phyloP scores from a whole-genome alignment of 2,888 invertebrate species.

The Thecophora atra region DNA sequence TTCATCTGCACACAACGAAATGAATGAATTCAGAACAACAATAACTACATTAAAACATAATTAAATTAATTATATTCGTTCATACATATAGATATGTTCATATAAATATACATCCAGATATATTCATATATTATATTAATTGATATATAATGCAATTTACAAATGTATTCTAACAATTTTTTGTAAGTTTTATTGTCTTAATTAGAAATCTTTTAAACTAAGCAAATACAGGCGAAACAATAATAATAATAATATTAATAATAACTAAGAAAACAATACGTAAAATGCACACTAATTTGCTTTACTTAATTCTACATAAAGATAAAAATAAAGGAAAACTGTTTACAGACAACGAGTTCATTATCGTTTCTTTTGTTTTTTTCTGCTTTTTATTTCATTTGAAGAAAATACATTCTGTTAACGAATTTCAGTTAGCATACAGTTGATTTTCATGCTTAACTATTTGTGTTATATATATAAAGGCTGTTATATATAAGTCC shows the following conservation, averaged over 20 bases:
- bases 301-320: slow-evolving; percentile 21
- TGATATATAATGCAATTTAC: not conserved
- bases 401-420: slow-evolving; percentile 1
- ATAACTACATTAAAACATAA: slow-evolving; percentile 47
- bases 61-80: slow-evolving; percentile 22
- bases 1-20: slow-evolving; percentile 41
- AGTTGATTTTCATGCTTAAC: not conserved
- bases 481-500: slow-evolving; percentile 35
- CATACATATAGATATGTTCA: slow-evolving; percentile 2
- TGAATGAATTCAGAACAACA: slow-evolving; percentile 45
- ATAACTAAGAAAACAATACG: not conserved
- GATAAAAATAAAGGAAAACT: not conserved
- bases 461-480: slow-evolving; percentile 15
- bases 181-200: slow-evolving; percentile 1
- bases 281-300: slow-evolving; percentile 20
- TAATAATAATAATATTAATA: slow-evolving; percentile 5
- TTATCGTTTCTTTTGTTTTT: slow-evolving; percentile 3
- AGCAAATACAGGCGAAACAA: not conserved
- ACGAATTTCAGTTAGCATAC: not conserved
- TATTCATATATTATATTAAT: not conserved
- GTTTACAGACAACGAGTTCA: not conserved
- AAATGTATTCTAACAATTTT: no score
- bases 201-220: slow-evolving; percentile 21
- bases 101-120: not conserved
- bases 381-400: slow-evolving; percentile 3